Conservation (phyloP, 2,113 vertebrate species). For the Dasypus novemcinctus region DNA sequence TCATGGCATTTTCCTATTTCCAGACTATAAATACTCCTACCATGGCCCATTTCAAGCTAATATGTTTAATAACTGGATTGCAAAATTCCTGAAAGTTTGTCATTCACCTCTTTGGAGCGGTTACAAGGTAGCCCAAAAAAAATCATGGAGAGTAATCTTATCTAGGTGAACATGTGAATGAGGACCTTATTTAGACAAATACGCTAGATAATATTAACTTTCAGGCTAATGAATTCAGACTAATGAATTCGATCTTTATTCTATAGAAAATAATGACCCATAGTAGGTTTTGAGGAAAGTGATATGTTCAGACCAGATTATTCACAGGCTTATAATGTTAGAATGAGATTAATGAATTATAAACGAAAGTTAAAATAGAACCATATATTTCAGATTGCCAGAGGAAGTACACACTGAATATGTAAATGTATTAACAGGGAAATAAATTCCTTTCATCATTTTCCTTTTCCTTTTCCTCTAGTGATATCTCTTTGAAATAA, state of each 20-base stretch:
- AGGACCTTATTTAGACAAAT: not conserved
- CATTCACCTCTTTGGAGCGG: not conserved
- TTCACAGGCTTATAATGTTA: constrained; percentile 26
- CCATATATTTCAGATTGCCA: constrained; percentile 63
- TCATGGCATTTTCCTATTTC: not conserved
- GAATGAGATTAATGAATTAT: constrained; percentile 67
- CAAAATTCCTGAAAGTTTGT: not conserved
- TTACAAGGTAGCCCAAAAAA: not conserved
- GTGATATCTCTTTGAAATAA: constrained; percentile 66
- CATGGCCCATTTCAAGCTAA: not conserved
- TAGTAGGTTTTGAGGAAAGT: constrained; percentile 25
- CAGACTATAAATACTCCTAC: not conserved
- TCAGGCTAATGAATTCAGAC: constrained; percentile 34
- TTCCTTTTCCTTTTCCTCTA: constrained; percentile 52
- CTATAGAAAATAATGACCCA: constrained; percentile 29
- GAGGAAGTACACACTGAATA: constrained; percentile 53
- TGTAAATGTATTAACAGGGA: constrained; percentile 65
- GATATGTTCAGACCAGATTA: constrained; percentile 35
- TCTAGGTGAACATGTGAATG: not conserved
- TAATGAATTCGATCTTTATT: constrained; percentile 39
- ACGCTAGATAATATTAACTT: not conserved
- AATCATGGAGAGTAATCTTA: not conserved
- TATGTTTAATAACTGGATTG: not conserved
- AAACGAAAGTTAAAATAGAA: constrained; percentile 65
- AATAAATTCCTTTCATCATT: constrained; percentile 71